Conservation (phyloP, 2,888 invertebrate genomes). For the Candidula unifasciata region DNA sequence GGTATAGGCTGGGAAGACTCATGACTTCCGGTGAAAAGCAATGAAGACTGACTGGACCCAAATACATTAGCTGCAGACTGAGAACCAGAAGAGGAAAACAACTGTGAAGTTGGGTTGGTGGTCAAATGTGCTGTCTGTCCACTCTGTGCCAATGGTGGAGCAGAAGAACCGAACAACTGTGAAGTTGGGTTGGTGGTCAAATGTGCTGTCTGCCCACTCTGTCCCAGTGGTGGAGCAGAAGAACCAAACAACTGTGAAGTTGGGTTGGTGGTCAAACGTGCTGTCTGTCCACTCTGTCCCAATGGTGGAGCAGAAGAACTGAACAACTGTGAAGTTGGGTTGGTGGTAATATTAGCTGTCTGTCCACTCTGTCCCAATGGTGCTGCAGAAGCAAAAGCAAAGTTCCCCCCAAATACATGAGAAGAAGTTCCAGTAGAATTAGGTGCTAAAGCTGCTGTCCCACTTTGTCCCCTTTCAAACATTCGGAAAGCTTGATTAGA, state of each 20-base stretch:
- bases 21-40: background rate
- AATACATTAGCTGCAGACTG: background rate
- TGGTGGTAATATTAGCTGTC: background rate
- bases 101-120: background rate
- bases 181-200: background rate
- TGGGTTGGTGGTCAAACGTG: background rate
- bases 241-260: slow-evolving; percentile 18
- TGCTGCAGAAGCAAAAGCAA: background rate
- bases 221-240: background rate
- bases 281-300: background rate
- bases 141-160: background rate
- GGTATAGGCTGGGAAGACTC: too few relatives aligned
- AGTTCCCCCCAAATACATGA: slow-evolving; percentile 5
- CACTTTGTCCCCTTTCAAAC: slow-evolving; percentile 16
- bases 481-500: background rate
- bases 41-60: background rate
- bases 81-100: slow-evolving; percentile 7
- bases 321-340: background rate
- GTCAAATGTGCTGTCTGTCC: background rate
- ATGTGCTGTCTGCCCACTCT: background rate
- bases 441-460: background rate
- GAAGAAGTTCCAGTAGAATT: slow-evolving; percentile 2
- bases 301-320: background rate
- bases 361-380: background rate
- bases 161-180: slow-evolving; percentile 25